Percentiles rank a stretch among this genome's conserved stretches.
These are phyloP conservation scores for Mohoua ochrocephala DNA, from an alignment of 2,113 vertebrate genomes.

Conservation along the genomic window DNA sequence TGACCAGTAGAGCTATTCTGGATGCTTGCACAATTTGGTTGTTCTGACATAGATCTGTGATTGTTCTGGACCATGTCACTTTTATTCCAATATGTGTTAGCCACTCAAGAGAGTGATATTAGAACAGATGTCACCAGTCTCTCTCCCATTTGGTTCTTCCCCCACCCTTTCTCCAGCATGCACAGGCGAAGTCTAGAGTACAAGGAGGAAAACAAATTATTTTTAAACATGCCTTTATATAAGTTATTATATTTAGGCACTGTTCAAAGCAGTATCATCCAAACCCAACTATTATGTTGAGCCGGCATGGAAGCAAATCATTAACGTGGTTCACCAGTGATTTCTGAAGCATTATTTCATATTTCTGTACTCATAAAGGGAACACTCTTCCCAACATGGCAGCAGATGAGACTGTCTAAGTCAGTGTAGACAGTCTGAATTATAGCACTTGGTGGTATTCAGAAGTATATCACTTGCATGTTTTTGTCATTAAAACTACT, in stretches of 20 bases:
- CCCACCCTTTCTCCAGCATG: not conserved
- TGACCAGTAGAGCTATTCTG: not conserved
- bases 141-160: not conserved
- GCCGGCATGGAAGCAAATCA: conserved; percentile 26
- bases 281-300: conserved; percentile 39
- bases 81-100: not conserved
- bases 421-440: not conserved
- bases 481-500: conserved; percentile 4
- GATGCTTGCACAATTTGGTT: not conserved
- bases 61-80: not conserved
- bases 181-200: not conserved
- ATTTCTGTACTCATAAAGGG: conserved; percentile 16
- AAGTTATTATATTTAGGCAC: conserved; percentile 34
- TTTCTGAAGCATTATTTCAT: conserved; percentile 48
- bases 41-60: not conserved
- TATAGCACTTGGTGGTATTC: not conserved
- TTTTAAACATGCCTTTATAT: conserved; percentile 16
- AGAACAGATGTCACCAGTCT: not conserved
- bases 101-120: not conserved
- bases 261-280: conserved; percentile 34
- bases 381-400: not conserved
- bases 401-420: conserved; percentile 5
- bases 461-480: not conserved
- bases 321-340: conserved; percentile 50
- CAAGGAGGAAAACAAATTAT: conserved; percentile 7